These are phyloP conservation scores for Bucorvus abyssinicus DNA, from an alignment of 2,797 vertebrate species.

Conservation along the genomic window DNA sequence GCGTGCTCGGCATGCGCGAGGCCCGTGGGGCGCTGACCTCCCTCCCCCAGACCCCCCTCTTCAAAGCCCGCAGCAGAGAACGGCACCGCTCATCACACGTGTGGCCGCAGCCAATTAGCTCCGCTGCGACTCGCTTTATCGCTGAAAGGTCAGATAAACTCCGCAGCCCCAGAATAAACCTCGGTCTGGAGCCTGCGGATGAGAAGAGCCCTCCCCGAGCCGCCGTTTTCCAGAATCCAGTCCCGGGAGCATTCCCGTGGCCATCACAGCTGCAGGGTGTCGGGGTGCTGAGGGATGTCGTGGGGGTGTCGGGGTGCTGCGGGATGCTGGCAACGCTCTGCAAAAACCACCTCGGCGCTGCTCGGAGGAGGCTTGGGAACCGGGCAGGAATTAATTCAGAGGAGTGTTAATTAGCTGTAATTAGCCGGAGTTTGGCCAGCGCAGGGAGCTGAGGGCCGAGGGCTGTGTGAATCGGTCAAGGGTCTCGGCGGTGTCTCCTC, in stretches of 20 bases:
- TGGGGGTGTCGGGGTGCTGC: neutral
- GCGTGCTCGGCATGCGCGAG: neutral
- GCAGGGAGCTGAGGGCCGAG: accelerated
- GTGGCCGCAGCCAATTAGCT: neutral
- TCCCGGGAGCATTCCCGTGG: neutral
- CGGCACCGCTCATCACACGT: neutral
- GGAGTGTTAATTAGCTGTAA: neutral
- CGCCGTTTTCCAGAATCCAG: neutral
- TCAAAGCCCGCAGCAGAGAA: accelerated
- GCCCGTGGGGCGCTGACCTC: neutral
- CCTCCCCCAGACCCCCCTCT: neutral
- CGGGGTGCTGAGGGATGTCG: neutral
- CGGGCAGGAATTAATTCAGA: neutral
- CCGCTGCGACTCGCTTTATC: accelerated
- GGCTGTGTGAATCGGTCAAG: neutral
- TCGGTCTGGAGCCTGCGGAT: neutral
- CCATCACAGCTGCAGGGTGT: accelerated
- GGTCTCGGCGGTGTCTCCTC: neutral
- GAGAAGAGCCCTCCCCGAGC: neutral
- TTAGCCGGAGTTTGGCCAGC: neutral
- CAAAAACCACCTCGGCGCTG: accelerated
- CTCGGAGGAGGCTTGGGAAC: accelerated
- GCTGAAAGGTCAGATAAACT: slow-evolving; percentile 22
- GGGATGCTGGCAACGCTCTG: no score
- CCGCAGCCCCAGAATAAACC: neutral